phyloP scores from a whole-genome alignment of 2,113 vertebrate species.

The Opisthocomus hoazin region DNA sequence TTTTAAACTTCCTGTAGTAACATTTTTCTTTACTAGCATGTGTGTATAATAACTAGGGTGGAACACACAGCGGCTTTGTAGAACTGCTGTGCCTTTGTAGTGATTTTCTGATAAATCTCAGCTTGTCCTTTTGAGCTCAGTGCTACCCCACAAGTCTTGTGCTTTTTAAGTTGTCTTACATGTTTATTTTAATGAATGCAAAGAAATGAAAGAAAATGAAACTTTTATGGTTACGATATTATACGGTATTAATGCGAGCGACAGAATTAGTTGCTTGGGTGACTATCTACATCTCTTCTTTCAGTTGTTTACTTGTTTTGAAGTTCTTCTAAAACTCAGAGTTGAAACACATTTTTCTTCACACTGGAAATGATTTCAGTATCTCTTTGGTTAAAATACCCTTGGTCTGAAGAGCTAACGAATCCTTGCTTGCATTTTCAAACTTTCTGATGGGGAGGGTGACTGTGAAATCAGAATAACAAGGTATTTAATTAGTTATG shows the following conservation, averaged over 20 bases:
- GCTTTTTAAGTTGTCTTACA: neutral
- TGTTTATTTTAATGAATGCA: neutral
- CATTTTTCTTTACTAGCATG: neutral
- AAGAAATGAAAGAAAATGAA: neutral
- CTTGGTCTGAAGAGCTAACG: neutral
- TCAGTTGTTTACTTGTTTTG: neutral
- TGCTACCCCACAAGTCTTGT: neutral
- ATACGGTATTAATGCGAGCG: neutral
- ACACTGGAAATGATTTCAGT: neutral
- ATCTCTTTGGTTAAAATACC: neutral
- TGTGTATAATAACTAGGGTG: neutral
- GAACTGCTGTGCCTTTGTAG: neutral
- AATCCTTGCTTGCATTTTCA: neutral
- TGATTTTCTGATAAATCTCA: neutral
- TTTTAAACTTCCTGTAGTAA: neutral
- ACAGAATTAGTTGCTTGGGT: neutral
- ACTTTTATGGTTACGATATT: neutral
- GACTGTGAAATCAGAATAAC: neutral
- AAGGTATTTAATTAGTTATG: neutral
- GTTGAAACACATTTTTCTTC: neutral
- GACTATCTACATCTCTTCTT: neutral
- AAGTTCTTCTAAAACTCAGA: neutral
- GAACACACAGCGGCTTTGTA: neutral
- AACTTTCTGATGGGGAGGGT: neutral
- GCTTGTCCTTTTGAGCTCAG: neutral